Base-by-base conservation (phyloP, 2,888 invertebrate species). In the Ornithoptera alexandrae region DNA sequence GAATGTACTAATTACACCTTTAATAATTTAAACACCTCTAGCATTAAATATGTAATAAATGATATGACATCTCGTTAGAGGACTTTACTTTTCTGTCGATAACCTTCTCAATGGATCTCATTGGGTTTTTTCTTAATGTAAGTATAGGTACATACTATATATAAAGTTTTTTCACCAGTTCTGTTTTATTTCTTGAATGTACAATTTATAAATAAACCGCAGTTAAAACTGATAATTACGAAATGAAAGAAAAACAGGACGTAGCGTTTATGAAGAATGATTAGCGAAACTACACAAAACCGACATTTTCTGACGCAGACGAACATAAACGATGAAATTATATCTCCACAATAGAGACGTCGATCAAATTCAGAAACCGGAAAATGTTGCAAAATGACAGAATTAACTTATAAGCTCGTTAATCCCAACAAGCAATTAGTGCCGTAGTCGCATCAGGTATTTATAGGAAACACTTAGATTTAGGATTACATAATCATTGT, bases 181-280 rank as follows among this genome's bases (percentile, higher is more conserved):
- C 15, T 15, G 4, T 53, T n/a, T 53, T 0, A 53, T n/a, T 53
- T 53, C 53, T n/a, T 53, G 53, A 18, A 18, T 53, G n/a, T 22
- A 22, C 20, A 57, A 56, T 20, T 39, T 20, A 39, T 24, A n/a
- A 53, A 63, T 24, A 30, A 30, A 50, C 50, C 24, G 58, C 20
- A 42, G 22, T 58, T 58, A 58, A 24, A 63, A 58, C 67, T 58
- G 65, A 63, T 61, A 71, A 72, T 72, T 72, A 71, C 56, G 56
- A 69, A 75, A 74, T 75, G 74, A 76, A 75, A 75, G 76, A 82
- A 81, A 80, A 84, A 87, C 87, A 87, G 88, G 89, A 89, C 84
- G 81, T 74, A 69, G 73, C 81, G 78, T 83, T 87, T 85, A 86
- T 75, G 79, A 79, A 74, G 79, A 76, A 82, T 84, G 84, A 86